Evolutionary conservation across 2,797 vertebrate species (phyloP), one percentile per base, ranked within the genome.

Genomic region (Sylvia borin): DNA sequence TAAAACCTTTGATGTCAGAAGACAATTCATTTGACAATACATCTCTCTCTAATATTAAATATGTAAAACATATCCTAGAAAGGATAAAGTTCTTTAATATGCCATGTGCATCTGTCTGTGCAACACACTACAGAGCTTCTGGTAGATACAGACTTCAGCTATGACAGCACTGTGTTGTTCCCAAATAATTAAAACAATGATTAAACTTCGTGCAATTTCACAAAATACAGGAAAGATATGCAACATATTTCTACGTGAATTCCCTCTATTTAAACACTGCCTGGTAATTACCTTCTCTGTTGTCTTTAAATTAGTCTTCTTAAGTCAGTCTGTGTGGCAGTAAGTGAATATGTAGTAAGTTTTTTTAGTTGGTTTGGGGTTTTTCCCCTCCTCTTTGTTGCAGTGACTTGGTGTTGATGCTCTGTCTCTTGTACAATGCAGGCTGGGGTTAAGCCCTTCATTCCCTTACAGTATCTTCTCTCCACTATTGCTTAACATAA

Each of bases 371-470:
- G 36, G 27, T 50, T 76, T 10, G 43, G 13, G 11, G 4, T 2
- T 57, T 76, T 48, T 0, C 2, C 0, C 2, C 3, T 0, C 10
- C 27, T 2, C 5, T 71, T 60, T 80, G 14, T 55, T 50, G 21
- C 42, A 70, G 11, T 62, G 29, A 61, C 7, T 62, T 47, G 14
- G 11, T 50, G 25, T 36, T 48, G 22, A n/a, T 13, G 7, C 15
- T 72, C 38, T 82, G 20, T 61, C 18, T 65, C 42, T 34, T 24
- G 13, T 20, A 60, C 31, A 51, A 6, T 31, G 43, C 26, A 42
- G 36, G 31, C 24, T 73, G 19, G 14, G 12, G 8, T 19, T 61
- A 61, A 84, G 16, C 25, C 15, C 15, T 80, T 42, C 21, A 5
- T 18, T 85, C 9, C 7, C 6, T 54, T 51, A 31, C 3, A 29